Conservation (phyloP, 2,888 invertebrate genomes). For the Anthrax anthrax region DNA sequence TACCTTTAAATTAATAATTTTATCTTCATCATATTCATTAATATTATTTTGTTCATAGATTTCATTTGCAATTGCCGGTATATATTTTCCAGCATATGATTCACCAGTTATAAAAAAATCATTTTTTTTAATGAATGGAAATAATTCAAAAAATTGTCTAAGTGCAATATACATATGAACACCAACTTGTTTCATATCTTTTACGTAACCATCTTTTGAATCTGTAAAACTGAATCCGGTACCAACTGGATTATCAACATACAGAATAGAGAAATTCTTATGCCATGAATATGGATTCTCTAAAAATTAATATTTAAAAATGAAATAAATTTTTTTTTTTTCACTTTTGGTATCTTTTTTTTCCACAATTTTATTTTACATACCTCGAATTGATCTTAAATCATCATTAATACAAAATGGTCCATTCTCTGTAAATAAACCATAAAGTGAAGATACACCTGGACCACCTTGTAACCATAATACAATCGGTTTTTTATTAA, state of each 20-base stretch:
- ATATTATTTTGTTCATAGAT: constrained; percentile 12
- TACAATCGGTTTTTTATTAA: constrained; percentile 37
- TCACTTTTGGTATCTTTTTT: not conserved
- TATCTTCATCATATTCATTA: constrained; percentile 20
- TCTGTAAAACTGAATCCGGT: constrained; percentile 53
- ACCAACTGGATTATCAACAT: constrained; percentile 54
- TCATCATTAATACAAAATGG: constrained; percentile 40
- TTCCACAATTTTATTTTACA: not conserved
- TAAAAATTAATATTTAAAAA: constrained; percentile 15
- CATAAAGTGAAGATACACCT: constrained; percentile 42
- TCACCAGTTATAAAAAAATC: constrained; percentile 53
- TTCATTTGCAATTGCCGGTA: constrained; percentile 35
- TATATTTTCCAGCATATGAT: constrained; percentile 47
- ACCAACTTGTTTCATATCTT: constrained; percentile 46
- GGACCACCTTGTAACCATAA: constrained; percentile 48
- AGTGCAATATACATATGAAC: constrained; percentile 46
- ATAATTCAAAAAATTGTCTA: constrained; percentile 49
- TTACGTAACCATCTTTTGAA: constrained; percentile 42
- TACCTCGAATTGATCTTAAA: constrained; percentile 20
- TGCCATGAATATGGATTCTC: constrained; percentile 46
- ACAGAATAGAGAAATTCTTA: constrained; percentile 45
- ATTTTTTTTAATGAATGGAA: constrained; percentile 42
- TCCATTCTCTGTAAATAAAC: constrained; percentile 47
- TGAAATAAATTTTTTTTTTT: no score
- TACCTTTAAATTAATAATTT: constrained; percentile 39